Evolutionary conservation across 2,113 vertebrate genomes (phyloP).

Genomic region (Catharus fuscescens): DNA sequence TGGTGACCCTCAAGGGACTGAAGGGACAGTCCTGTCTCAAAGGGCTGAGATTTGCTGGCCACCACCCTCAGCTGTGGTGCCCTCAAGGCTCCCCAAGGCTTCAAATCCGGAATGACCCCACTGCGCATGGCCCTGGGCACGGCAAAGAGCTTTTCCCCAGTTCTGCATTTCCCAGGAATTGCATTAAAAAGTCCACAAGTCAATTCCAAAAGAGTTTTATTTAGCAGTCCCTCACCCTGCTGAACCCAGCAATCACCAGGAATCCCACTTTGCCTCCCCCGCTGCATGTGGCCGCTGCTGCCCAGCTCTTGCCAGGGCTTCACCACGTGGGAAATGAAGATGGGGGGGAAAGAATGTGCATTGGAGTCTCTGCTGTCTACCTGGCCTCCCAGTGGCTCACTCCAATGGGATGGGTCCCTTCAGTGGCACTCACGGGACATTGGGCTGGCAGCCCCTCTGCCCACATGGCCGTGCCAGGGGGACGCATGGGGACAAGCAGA

Average conservation of each 20-base stretch:
- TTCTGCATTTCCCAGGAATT: background rate
- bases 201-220: constrained; percentile 16
- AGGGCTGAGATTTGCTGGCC: background rate
- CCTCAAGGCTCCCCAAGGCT: background rate
- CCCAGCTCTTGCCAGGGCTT: background rate
- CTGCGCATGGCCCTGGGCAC: fast-evolving
- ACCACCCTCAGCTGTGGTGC: background rate
- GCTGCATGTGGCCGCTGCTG: fast-evolving
- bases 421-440: fast-evolving
- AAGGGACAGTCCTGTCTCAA: fast-evolving
- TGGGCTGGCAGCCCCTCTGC: fast-evolving
- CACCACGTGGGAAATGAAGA: fast-evolving
- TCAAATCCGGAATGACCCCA: fast-evolving
- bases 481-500: background rate
- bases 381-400: background rate
- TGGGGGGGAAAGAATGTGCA: fast-evolving
- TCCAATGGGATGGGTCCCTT: fast-evolving
- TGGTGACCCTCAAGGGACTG: background rate
- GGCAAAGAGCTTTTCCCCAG: background rate
- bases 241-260: background rate
- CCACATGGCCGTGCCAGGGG: background rate
- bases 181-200: background rate
- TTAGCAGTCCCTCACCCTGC: background rate
- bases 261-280: background rate
- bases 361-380: background rate